These are phyloP conservation scores for Subanguina moxae DNA, from an alignment of 1,140 invertebrate genomes.

Conservation along the genomic window DNA sequence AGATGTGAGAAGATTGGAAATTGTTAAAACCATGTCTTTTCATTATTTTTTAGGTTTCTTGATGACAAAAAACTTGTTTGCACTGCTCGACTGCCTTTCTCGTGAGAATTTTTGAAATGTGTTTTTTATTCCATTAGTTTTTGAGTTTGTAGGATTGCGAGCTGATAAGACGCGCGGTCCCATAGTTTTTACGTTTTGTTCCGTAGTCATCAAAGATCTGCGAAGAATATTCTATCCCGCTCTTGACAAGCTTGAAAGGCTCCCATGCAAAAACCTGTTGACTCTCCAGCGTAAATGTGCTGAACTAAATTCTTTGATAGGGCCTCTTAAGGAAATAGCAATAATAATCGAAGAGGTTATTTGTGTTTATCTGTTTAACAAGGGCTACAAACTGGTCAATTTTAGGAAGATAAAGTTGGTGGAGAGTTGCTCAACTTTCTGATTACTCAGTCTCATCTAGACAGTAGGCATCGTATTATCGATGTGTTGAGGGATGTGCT, in stretches of 20 bases:
- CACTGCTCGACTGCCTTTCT: conserved; percentile 7
- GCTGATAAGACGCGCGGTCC: conserved; percentile 24
- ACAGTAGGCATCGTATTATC: neutral
- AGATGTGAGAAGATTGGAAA: conserved; percentile 6
- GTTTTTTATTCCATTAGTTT: neutral
- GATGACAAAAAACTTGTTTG: conserved; percentile 23
- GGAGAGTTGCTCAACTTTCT: conserved; percentile 30
- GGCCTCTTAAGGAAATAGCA: conserved; percentile 15
- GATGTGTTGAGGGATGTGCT: conserved; percentile 21
- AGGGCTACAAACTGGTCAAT: neutral
- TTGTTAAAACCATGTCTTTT: too few relatives aligned
- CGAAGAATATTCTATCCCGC: conserved; percentile 13
- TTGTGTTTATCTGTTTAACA: neutral
- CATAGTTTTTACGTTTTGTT: conserved; percentile 31
- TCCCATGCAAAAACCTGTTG: conserved; percentile 24
- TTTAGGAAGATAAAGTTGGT: conserved; percentile 24
- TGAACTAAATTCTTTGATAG: conserved; percentile 9
- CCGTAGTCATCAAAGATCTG: conserved; percentile 19
- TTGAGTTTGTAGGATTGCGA: conserved; percentile 13
- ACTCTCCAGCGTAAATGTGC: conserved; percentile 22
- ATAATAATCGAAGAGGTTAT: conserved; percentile 26
- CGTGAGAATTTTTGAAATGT: too few relatives aligned
- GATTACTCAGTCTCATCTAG: conserved; percentile 8
- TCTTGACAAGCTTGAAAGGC: conserved; percentile 17
- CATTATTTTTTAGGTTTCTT: too few relatives aligned